Conservation (phyloP, 1,140 invertebrate genomes). For the Augochlora pura region DNA sequence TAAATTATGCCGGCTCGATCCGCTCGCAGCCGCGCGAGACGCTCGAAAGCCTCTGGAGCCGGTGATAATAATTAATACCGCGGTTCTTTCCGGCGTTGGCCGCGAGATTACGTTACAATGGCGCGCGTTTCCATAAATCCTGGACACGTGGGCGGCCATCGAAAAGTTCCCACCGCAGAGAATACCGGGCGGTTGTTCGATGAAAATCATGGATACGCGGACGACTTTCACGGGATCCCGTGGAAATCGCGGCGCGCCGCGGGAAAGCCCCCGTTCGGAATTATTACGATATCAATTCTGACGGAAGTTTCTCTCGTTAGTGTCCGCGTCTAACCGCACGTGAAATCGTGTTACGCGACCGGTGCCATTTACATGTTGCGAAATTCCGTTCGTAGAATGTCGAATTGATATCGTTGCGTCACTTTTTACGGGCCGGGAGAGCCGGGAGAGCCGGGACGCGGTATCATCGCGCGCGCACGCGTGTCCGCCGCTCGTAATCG, state of each 20-base stretch:
- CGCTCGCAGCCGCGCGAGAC: background rate
- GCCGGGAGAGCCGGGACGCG: background rate
- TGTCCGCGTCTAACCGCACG: background rate
- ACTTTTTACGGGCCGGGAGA: background rate
- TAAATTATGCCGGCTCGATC: background rate
- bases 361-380: slow-evolving; percentile 31
- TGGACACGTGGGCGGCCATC: background rate
- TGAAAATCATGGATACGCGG: background rate
- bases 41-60: no score
- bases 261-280: background rate
- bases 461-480: slow-evolving; percentile 18
- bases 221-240: background rate
- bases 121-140: background rate
- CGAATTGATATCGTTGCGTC: slow-evolving; percentile 26
- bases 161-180: background rate
- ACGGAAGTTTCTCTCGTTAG: slow-evolving; percentile 20
- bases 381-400: background rate
- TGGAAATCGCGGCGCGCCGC: background rate
- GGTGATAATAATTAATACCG: background rate
- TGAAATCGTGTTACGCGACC: slow-evolving; percentile 15
- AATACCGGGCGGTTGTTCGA: background rate
- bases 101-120: background rate
- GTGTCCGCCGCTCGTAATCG: no score
- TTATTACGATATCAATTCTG: slow-evolving; percentile 12
- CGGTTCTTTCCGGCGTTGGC: background rate